A percentile compares a stretch with the other conserved stretches of the same genome.
phyloP scores from a whole-genome alignment of 1,140 invertebrate species.

The Anthonomus grandis region DNA sequence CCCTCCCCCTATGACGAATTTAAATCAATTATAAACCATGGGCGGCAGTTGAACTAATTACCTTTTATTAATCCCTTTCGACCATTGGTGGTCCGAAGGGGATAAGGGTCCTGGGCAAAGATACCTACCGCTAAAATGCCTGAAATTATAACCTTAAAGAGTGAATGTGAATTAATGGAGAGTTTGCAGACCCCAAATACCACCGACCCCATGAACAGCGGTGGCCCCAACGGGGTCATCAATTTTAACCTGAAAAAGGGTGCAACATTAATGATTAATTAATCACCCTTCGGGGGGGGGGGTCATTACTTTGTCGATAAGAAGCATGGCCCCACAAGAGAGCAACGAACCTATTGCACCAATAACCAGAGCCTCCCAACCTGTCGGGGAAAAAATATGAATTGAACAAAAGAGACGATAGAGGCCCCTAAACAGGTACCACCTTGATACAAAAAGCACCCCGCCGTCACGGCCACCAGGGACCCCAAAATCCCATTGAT shows the following conservation, averaged over 20 bases:
- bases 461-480: constrained; percentile 85
- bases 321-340: constrained; percentile 64
- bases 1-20: constrained; percentile 65
- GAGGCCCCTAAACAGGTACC: too few relatives aligned
- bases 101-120: constrained; percentile 82
- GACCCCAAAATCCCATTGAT: constrained; percentile 88
- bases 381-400: too few relatives aligned
- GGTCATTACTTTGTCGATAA: constrained; percentile 68
- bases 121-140: constrained; percentile 85
- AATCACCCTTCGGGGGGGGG: too few relatives aligned
- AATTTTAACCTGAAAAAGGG: constrained; percentile 57
- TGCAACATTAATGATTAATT: too few relatives aligned
- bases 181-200: constrained; percentile 69
- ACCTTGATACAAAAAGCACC: constrained; percentile 78
- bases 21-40: not conserved
- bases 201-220: constrained; percentile 79
- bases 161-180: not conserved
- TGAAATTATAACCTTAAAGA: constrained; percentile 49
- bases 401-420: too few relatives aligned
- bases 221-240: constrained; percentile 92
- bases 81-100: constrained; percentile 74
- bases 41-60: constrained; percentile 36
- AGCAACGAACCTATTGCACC: constrained; percentile 75
- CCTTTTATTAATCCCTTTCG: constrained; percentile 77
- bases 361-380: constrained; percentile 82